These are phyloP conservation scores for Salvelinus namaycush DNA, from an alignment of 2,113 vertebrate species.

Conservation along the genomic window DNA sequence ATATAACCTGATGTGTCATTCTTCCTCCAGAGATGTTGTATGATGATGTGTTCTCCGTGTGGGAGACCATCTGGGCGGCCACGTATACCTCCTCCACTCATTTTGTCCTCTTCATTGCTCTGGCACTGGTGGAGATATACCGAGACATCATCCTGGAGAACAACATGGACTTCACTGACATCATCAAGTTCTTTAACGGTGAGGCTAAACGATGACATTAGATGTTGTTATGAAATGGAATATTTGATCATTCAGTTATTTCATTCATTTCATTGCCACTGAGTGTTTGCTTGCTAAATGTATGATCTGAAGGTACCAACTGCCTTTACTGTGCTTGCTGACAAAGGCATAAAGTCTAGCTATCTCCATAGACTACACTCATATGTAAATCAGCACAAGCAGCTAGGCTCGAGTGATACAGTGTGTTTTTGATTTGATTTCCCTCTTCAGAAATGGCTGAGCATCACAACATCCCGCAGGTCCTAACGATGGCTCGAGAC, in stretches of 20 bases:
- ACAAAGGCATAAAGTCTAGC: no score
- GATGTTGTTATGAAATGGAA: not conserved
- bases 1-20: not conserved
- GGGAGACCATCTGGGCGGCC: slow-evolving; percentile 98
- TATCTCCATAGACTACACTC: no score
- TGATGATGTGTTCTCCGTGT: slow-evolving; percentile 91
- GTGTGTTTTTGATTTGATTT: slow-evolving; percentile 21
- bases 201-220: slow-evolving; percentile 33
- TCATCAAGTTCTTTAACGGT: slow-evolving; percentile 99
- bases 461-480: slow-evolving; percentile 85
- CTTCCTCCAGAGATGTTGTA: slow-evolving; percentile 88
- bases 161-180: slow-evolving; percentile 99
- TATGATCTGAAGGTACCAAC: not conserved
- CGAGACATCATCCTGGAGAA: slow-evolving; percentile 96
- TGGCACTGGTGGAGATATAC: slow-evolving; percentile 95
- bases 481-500: slow-evolving; percentile 91
- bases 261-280: no score
- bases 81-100: slow-evolving; percentile 87
- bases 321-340: not conserved
- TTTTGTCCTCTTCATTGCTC: slow-evolving; percentile 94
- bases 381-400: no score
- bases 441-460: slow-evolving; percentile 89
- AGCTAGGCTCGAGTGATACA: no score
- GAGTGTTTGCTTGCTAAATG: no score
- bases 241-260: not conserved